Base-by-base conservation (phyloP, 2,113 vertebrate genomes). In the Clupea harengus region DNA sequence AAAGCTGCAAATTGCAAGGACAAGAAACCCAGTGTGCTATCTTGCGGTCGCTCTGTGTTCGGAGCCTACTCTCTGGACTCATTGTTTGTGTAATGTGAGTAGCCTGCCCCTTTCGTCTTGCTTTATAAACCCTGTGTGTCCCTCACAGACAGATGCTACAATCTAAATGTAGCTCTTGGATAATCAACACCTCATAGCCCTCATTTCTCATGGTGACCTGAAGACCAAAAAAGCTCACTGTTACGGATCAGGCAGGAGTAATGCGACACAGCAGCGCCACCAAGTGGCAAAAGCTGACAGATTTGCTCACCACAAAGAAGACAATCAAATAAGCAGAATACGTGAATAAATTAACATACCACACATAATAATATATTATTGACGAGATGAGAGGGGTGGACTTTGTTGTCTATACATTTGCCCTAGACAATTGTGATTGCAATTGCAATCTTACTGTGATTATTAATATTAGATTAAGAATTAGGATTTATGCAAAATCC, bases 111-210 rank as follows among this genome's bases (percentile, higher is more conserved):
- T 9, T 83, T 86, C 82, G 60, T 87, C 1, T 88, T 87, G 84
- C 87, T 91, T 86, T 90, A 86, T 90, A 85, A 89, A 89, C 82
- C 39, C 39, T 39, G 39, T 39, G 39, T 39, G 39, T 39, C 67
- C 54, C 85, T 92, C 83, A 91, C 86, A 84, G 86, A 78, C 83
- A 88, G 32, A 80, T 22, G 60, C 88, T 78, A 88, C 46, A 81
- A 87, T 89, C 91, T 92, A 92, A 93, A 94, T 88, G 88, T 81
- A 83, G 88, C 91, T 83, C 60, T 88, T 52, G 81, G 90, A 89
- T 88, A 91, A 94, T 91, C 87, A 93, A 91, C 90, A 88, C 89
- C 86, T 89, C 90, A 86, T 67, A 75, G 83, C 88, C 45, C 83
- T 83, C 83, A 88, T 52, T 64, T 85, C 82, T 49, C 64, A 25